These are phyloP conservation scores for Apogon hyalosoma DNA, from an alignment of 2,797 vertebrate genomes.

Conservation along the genomic window DNA sequence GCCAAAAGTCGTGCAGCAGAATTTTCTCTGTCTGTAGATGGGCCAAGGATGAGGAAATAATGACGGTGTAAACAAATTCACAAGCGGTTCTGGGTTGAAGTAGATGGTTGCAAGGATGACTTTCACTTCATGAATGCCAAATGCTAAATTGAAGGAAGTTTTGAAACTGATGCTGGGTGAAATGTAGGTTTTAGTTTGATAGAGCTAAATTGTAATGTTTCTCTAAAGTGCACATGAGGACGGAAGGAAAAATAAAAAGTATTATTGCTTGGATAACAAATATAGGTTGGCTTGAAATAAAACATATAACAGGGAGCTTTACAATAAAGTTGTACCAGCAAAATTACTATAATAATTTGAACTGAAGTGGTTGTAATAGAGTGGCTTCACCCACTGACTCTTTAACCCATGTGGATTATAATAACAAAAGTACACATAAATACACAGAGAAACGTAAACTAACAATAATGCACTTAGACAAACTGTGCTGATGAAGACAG, in stretches of 20 bases:
- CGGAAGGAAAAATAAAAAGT: not conserved
- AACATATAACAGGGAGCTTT: constrained; percentile 15
- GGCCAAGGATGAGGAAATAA: constrained; percentile 47
- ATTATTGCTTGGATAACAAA: not conserved
- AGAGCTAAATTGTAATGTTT: constrained; percentile 1
- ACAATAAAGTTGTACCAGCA: constrained; percentile 3
- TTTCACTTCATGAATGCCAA: constrained; percentile 10
- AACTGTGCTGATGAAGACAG: constrained; percentile 28
- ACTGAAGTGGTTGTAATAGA: constrained; percentile 20
- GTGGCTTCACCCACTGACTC: constrained; percentile 43
- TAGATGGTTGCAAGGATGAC: constrained; percentile 22
- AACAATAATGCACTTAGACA: not conserved
- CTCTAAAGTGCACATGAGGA: not conserved
- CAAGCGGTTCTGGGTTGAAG: constrained; percentile 29
- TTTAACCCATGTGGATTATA: constrained; percentile 25
- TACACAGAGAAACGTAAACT: constrained; percentile 8
- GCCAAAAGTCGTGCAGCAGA: constrained; percentile 22
- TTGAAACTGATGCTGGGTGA: constrained; percentile 2
- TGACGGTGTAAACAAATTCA: constrained; percentile 26
- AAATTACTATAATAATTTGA: constrained; percentile 20
- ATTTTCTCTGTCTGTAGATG: constrained; percentile 25
- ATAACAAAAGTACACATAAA: constrained; percentile 33
- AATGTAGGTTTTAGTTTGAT: constrained; percentile 16
- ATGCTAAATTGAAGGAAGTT: constrained; percentile 14
- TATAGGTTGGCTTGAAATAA: not conserved